These are phyloP conservation scores for Cremastobaeus sp. DNA, from an alignment of 2,888 invertebrate species.

Conservation along the genomic window DNA sequence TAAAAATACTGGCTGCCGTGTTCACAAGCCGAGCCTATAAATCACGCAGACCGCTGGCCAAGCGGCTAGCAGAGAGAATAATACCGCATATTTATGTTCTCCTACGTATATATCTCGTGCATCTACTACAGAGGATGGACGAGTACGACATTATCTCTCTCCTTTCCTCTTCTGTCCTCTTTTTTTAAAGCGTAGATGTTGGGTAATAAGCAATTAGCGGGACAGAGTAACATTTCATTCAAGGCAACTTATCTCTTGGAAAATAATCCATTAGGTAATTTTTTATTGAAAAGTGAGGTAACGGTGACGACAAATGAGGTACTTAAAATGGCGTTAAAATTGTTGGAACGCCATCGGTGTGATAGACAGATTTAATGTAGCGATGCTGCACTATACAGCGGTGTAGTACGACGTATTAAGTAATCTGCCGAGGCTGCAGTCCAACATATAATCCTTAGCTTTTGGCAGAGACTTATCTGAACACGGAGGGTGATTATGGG, in stretches of 20 bases:
- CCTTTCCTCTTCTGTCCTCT: conserved; percentile 21
- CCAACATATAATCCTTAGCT: conserved; percentile 70
- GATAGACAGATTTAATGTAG: conserved; percentile 72
- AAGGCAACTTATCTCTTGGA: too few species aligned
- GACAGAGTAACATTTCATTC: conserved; percentile 10
- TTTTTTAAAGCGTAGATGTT: conserved; percentile 24
- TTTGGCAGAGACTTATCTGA: conserved; percentile 59
- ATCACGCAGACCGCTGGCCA: conserved; percentile 73
- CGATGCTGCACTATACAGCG: conserved; percentile 61
- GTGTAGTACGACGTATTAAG: conserved; percentile 65
- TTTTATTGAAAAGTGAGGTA: too few species aligned
- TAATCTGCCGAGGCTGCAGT: conserved; percentile 65
- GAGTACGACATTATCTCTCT: conserved; percentile 33
- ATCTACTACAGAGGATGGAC: conserved; percentile 50
- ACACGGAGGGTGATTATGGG: conserved; percentile 69
- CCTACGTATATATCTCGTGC: conserved; percentile 64
- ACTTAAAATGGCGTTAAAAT: conserved; percentile 45
- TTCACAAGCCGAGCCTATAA: conserved; percentile 76
- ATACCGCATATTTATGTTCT: conserved; percentile 77
- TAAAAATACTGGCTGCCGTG: conserved; percentile 78
- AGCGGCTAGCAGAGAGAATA: conserved; percentile 75
- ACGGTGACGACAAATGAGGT: conserved; percentile 48
- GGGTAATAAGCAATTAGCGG: conserved; percentile 31
- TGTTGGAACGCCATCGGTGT: conserved; percentile 43
- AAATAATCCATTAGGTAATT: too few species aligned